Conservation (phyloP, 2,888 invertebrate species). For the Myopa testacea region DNA sequence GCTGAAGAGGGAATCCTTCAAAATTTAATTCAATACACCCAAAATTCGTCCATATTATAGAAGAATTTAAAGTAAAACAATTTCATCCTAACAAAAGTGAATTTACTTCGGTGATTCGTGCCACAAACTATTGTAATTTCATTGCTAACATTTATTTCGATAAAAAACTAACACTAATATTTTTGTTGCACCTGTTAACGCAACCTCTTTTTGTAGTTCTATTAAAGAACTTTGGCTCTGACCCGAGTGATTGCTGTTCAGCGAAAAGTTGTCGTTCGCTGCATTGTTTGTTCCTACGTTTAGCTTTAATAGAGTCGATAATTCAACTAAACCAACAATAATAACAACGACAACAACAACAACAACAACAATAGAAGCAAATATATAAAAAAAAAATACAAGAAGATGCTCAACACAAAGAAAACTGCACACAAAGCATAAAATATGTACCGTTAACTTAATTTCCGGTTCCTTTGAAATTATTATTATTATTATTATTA, state of each 20-base stretch:
- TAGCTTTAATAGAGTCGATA: constrained; percentile 2
- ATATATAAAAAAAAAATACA: background rate
- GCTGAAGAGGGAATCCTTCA: no score
- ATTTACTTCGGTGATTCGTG: no score
- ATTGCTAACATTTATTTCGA: no score
- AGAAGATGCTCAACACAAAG: background rate
- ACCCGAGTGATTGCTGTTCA: background rate
- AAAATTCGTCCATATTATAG: no score
- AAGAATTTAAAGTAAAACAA: no score
- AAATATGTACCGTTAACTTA: constrained; percentile 28
- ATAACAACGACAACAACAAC: background rate
- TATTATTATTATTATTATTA: constrained; percentile 18
- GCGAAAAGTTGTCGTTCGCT: background rate
- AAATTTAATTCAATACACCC: no score
- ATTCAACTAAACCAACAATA: constrained; percentile 3
- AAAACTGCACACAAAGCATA: background rate
- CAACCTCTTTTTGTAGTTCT: background rate
- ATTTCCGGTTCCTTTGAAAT: constrained; percentile 32
- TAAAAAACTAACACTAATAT: no score
- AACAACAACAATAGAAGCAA: no score
- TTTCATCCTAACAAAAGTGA: no score
- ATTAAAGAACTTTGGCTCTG: background rate
- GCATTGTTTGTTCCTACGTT: background rate
- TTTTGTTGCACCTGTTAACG: no score
- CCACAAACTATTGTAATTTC: no score